Evolutionary conservation across 1,140 invertebrate genomes (phyloP), one percentile per base, ranked within the genome.

Genomic region (Leguminivora glycinivorella): DNA sequence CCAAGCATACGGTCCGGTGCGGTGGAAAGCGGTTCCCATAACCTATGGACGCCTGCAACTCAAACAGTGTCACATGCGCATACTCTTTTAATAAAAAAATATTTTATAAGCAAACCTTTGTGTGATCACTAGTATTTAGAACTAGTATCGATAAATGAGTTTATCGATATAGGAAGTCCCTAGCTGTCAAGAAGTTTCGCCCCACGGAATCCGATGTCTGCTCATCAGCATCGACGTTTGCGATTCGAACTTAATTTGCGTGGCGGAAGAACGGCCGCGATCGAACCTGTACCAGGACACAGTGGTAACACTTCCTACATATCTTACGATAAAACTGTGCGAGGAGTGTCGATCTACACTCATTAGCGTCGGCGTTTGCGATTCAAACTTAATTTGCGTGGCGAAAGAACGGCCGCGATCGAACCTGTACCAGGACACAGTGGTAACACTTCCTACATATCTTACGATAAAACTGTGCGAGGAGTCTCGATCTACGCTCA

Each of bases 211-310:
- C n/a, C n/a, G n/a, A n/a, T n/a, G n/a, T n/a, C n/a, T n/a, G n/a
- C n/a, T n/a, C n/a, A n/a, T n/a, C n/a, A n/a, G n/a, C 6, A 83
- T 89, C 7, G 87, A 85, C 14, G 19, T 83, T 5, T 89, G 87
- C 63, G 77, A 82, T 0, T 72, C 79, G 6, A 69, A 38, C 0
- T 85, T 83, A 0, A 6, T 80, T 0, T 89, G 85, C 70, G 80
- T 78, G 71, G 70, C 70, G 34, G 68, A 76, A 31, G 29, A 69
- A 4, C 75, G 72, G 56, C 87, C 87, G 5, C 47, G 79, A 2
- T 81, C 83, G 0, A 89, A 88, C 43, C 58, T 87, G n/a, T 89
- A 83, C 66, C 87, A 85, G 7, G 78, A 83, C 70, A 73, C 82
- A 19, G 74, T 84, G 81, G 85, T 88, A 70, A 52, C 17, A 17